phyloP scores from a whole-genome alignment of 2,797 vertebrate species.

The Amazona finschi region DNA sequence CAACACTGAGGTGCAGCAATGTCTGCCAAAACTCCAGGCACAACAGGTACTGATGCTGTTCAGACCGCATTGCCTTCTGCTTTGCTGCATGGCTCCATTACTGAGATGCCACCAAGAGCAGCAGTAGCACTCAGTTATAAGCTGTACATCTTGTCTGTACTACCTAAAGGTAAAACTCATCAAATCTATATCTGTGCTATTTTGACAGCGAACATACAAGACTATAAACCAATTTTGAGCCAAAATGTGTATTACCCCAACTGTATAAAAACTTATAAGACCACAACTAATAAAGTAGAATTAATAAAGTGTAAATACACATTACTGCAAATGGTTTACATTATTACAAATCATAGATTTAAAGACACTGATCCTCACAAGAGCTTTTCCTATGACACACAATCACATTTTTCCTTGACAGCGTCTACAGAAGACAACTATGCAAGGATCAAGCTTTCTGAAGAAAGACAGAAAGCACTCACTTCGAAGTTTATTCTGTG shows the following conservation, averaged over 20 bases:
- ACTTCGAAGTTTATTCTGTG: neutral
- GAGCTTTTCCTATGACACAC: neutral
- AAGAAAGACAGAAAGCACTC: neutral
- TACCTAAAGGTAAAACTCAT: neutral
- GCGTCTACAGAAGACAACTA: neutral
- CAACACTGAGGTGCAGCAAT: neutral
- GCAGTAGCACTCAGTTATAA: neutral
- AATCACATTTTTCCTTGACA: neutral
- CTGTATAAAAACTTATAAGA: neutral
- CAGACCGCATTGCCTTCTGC: fast-evolving
- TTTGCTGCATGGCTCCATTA: fast-evolving
- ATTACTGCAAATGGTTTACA: neutral
- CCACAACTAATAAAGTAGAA: neutral
- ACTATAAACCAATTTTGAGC: neutral
- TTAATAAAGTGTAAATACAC: neutral
- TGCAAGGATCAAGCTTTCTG: fast-evolving
- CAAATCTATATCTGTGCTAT: neutral
- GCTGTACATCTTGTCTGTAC: neutral
- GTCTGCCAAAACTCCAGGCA: neutral
- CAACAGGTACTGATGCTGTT: neutral
- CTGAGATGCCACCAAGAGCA: neutral
- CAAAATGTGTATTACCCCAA: fast-evolving
- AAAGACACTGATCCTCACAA: neutral
- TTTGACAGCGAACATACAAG: neutral
- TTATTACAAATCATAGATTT: neutral